These are phyloP conservation scores for Zaprionus ornatus DNA, from an alignment of 1,140 invertebrate species.

Conservation along the genomic window DNA sequence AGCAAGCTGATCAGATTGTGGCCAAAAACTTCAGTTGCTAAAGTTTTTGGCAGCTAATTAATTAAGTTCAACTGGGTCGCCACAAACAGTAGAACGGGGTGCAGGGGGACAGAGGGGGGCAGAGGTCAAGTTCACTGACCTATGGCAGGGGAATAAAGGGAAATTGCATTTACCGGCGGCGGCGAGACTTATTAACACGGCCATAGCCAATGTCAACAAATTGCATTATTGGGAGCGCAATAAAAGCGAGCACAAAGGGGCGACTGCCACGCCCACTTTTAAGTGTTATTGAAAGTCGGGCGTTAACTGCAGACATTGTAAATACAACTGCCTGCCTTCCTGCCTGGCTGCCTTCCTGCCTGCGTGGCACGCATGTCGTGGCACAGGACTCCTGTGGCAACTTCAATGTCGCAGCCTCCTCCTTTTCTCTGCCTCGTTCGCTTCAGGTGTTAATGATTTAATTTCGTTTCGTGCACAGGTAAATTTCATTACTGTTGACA, in stretches of 20 bases:
- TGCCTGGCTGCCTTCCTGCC: background rate
- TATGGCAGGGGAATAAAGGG: slow-evolving; percentile 6
- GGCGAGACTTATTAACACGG: slow-evolving; percentile 66
- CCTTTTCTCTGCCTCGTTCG: slow-evolving; percentile 17
- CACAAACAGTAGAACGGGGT: background rate
- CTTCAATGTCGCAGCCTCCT: slow-evolving; percentile 21
- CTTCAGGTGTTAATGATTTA: slow-evolving; percentile 78
- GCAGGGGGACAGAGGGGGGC: background rate
- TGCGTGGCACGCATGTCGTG: background rate
- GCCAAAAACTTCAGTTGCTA: slow-evolving; percentile 59
- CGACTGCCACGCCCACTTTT: slow-evolving; percentile 24
- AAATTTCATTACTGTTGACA: slow-evolving; percentile 78
- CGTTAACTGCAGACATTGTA: slow-evolving; percentile 36
- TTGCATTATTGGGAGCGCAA: slow-evolving; percentile 70
- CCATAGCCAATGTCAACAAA: slow-evolving; percentile 78
- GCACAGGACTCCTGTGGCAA: slow-evolving; percentile 5
- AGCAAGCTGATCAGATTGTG: slow-evolving; percentile 76
- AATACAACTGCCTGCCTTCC: slow-evolving; percentile 9
- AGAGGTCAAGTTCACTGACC: slow-evolving; percentile 41
- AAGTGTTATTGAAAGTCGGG: slow-evolving; percentile 56
- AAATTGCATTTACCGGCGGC: slow-evolving; percentile 61
- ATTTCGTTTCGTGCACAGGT: slow-evolving; percentile 74
- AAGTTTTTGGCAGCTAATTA: slow-evolving; percentile 77
- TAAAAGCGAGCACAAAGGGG: slow-evolving; percentile 53
- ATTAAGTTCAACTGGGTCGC: slow-evolving; percentile 64